Conservation (phyloP, 2,888 invertebrate species). For the Spatulosminthurus flaviceps region DNA sequence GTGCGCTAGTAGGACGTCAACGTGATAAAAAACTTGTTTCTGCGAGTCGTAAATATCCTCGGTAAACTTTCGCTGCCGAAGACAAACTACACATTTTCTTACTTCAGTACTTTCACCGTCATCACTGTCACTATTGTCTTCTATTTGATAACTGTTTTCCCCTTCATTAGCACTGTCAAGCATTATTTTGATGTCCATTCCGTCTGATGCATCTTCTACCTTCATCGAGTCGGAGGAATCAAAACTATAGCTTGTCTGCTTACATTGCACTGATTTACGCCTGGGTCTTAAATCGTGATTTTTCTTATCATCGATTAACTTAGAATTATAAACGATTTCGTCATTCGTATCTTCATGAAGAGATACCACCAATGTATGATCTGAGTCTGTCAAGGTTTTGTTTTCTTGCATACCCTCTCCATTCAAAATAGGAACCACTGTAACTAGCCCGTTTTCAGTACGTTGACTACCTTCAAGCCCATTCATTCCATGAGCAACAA, state of each 20-base stretch:
- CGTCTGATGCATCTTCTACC: neutral
- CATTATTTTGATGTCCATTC: neutral
- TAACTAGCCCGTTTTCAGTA: constrained; percentile 26
- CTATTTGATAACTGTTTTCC: neutral
- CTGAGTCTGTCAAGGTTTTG: neutral
- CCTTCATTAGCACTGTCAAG: constrained; percentile 24
- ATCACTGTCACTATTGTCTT: constrained; percentile 23
- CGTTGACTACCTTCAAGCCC: neutral
- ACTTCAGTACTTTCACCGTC: constrained; percentile 24
- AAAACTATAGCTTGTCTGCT: constrained; percentile 21
- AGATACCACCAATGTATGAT: neutral
- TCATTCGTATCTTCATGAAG: neutral
- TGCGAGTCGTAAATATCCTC: constrained; percentile 57
- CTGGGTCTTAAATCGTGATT: constrained; percentile 25
- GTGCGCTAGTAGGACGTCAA: constrained; percentile 57
- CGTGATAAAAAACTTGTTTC: constrained; percentile 54
- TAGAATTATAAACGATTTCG: neutral
- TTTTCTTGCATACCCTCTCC: neutral
- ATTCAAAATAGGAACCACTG: constrained; percentile 27
- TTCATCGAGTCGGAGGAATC: neutral
- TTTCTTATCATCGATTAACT: neutral
- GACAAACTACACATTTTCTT: constrained; percentile 58
- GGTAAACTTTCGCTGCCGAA: constrained; percentile 57
- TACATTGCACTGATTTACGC: neutral
- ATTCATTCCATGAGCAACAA: constrained; percentile 25